Percentiles rank a stretch among this genome's conserved stretches.
These are phyloP conservation scores for Chelonoidis abingdonii DNA, from an alignment of 2,113 vertebrate genomes.

Conservation along the genomic window DNA sequence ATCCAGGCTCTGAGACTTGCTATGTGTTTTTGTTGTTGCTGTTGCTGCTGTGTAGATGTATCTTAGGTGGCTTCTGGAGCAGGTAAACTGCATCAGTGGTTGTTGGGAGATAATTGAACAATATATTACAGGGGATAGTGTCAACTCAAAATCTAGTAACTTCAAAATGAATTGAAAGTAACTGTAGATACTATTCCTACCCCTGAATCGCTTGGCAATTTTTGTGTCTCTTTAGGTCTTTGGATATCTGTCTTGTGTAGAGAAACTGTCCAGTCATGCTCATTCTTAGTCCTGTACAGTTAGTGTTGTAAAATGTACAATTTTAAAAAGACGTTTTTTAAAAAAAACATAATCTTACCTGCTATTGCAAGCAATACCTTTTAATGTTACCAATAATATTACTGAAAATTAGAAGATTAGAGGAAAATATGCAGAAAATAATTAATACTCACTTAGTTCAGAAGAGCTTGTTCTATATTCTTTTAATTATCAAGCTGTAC, in stretches of 20 bases:
- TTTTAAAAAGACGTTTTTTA: background rate
- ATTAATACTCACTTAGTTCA: background rate
- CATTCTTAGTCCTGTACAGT: background rate
- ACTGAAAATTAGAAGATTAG: background rate
- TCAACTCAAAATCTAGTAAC: background rate
- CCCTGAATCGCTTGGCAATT: background rate
- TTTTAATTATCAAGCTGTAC: background rate
- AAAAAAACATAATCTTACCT: background rate
- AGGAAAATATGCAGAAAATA: background rate
- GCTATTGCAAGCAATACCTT: background rate
- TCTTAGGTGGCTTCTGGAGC: background rate
- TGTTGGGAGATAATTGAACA: rapidly evolving
- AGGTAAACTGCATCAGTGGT: background rate
- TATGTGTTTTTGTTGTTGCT: background rate
- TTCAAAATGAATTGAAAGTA: background rate
- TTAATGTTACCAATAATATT: background rate
- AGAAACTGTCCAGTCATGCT: background rate
- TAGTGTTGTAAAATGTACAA: background rate
- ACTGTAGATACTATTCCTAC: background rate
- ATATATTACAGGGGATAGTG: background rate
- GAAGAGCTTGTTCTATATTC: too few relatives aligned
- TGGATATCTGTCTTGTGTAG: background rate
- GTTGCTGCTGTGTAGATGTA: background rate
- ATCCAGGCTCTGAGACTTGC: background rate
- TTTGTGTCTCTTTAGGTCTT: background rate